A percentile compares a stretch with the other conserved stretches of the same genome.
Evolutionary conservation across 2,888 invertebrate species (phyloP).

Genomic region (Lypha dubia): DNA sequence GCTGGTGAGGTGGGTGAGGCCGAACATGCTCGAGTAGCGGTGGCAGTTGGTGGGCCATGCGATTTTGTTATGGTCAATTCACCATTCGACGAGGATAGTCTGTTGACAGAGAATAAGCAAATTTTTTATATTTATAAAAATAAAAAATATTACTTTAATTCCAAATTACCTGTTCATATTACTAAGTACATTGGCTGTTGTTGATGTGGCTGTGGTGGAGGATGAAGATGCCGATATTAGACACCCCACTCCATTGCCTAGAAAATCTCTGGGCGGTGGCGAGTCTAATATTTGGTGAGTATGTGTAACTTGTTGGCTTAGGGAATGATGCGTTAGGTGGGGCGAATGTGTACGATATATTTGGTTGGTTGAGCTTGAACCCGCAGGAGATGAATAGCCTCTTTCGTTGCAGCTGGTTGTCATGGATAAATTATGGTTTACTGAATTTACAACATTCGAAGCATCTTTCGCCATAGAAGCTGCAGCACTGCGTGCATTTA

Average conservation of each 20-base stretch:
- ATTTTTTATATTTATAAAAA: background rate
- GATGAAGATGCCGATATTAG: constrained; percentile 73
- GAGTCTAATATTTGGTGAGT: constrained; percentile 77
- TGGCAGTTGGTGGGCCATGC: constrained; percentile 84
- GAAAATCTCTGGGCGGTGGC: constrained; percentile 79
- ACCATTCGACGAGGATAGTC: constrained; percentile 90
- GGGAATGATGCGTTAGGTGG: constrained; percentile 75
- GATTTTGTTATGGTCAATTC: constrained; percentile 93
- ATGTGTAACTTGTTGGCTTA: constrained; percentile 71
- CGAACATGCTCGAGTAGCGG: constrained; percentile 78
- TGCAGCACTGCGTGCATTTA: constrained; percentile 74
- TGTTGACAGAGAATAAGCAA: constrained; percentile 80
- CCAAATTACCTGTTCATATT: constrained; percentile 86
- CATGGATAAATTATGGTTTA: constrained; percentile 64
- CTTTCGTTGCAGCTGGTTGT: constrained; percentile 76
- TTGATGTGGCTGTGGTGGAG: constrained; percentile 74
- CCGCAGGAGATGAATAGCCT: constrained; percentile 80
- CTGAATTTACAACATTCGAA: constrained; percentile 50
- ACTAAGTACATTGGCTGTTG: constrained; percentile 85
- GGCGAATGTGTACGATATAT: constrained; percentile 78
- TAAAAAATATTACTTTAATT: background rate
- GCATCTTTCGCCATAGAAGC: constrained; percentile 68
- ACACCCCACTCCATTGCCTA: constrained; percentile 77
- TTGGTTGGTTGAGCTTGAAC: constrained; percentile 73
- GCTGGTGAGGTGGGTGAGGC: constrained; percentile 77